Conservation (phyloP, 2,797 vertebrate species). For the Fratercula arctica region DNA sequence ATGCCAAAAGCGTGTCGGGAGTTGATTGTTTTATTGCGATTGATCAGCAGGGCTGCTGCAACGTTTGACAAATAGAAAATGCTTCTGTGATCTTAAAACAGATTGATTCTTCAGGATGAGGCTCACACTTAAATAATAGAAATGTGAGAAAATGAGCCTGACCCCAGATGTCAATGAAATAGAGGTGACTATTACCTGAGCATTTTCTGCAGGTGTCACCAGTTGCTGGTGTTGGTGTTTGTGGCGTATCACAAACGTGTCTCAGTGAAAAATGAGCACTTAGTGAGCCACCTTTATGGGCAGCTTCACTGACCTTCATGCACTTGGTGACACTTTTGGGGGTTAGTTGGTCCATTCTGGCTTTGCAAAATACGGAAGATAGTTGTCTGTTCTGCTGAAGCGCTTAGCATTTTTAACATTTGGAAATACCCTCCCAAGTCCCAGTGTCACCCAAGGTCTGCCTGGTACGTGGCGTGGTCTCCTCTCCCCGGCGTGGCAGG, state of each 20-base stretch:
- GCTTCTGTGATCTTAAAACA: slow-evolving; percentile 39
- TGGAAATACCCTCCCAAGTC: background rate
- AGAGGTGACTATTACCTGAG: background rate
- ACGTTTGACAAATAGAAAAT: slow-evolving; percentile 30
- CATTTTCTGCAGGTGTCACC: background rate
- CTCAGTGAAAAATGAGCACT: background rate
- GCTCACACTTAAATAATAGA: background rate
- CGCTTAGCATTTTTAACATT: fast-evolving
- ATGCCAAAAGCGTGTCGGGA: background rate
- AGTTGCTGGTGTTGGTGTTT: background rate
- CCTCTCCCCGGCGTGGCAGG: fast-evolving
- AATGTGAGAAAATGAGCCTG: background rate
- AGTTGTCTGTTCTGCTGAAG: background rate
- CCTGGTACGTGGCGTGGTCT: fast-evolving
- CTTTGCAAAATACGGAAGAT: background rate
- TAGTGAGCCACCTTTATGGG: background rate
- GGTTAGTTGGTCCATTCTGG: background rate
- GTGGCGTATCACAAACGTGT: background rate
- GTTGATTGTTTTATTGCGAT: slow-evolving; percentile 56
- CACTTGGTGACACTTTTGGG: background rate
- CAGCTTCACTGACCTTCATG: slow-evolving; percentile 4
- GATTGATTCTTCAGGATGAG: background rate
- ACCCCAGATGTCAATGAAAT: background rate
- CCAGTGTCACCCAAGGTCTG: fast-evolving
- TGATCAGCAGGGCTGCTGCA: slow-evolving; percentile 29